Percentiles rank a stretch among this genome's conserved stretches.
Conservation (phyloP, 2,888 invertebrate species). For the Zygaena filipendulae region DNA sequence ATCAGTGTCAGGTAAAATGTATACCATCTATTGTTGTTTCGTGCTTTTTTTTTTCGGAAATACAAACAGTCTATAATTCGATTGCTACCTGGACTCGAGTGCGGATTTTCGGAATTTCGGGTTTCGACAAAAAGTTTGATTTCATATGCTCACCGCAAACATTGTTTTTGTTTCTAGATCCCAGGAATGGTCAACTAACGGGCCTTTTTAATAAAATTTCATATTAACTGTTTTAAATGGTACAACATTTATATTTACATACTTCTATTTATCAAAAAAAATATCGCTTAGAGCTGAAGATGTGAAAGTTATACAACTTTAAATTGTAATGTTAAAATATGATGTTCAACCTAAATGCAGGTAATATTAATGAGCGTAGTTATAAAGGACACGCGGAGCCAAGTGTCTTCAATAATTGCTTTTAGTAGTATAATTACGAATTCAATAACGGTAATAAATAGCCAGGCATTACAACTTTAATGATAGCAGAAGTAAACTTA, state of each 20-base stretch:
- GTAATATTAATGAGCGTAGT: background rate
- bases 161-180: constrained; percentile 67
- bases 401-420: background rate
- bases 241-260: too few relatives aligned
- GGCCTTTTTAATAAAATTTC: too few relatives aligned
- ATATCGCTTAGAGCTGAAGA: too few relatives aligned
- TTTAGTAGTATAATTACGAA: constrained; percentile 2
- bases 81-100: constrained; percentile 61
- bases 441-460: constrained; percentile 1
- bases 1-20: constrained; percentile 57
- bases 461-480: background rate
- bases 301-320: too few relatives aligned
- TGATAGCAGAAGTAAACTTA: background rate
- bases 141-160: constrained; percentile 63
- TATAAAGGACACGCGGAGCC: background rate
- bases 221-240: too few relatives aligned
- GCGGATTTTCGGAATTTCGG: constrained; percentile 56
- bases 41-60: constrained; percentile 46
- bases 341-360: too few relatives aligned
- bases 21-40: constrained; percentile 53
- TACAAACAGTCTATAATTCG: constrained; percentile 58
- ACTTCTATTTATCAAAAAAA: too few relatives aligned
- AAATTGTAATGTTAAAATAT: too few relatives aligned
- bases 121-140: constrained; percentile 49
- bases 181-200: too few relatives aligned